phyloP scores from a whole-genome alignment of 2,113 vertebrate species.

The Channa argus region DNA sequence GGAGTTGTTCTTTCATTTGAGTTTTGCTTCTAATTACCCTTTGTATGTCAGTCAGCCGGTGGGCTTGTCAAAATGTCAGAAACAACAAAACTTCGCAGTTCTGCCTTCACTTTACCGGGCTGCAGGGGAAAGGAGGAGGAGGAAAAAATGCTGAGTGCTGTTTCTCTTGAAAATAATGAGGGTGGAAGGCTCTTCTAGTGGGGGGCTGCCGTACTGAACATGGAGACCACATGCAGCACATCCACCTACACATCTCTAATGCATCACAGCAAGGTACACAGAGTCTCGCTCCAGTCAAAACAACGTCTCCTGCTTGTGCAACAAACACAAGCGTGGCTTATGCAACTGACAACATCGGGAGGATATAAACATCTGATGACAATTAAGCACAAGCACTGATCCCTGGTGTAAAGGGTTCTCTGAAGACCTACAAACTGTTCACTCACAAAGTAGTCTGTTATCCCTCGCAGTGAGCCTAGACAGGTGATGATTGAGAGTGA shows the following conservation, averaged over 20 bases:
- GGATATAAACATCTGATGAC: conserved; percentile 53
- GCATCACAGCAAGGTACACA: conserved; percentile 49
- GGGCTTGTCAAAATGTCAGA: conserved; percentile 58
- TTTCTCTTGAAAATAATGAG: conserved; percentile 77
- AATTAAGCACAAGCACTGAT: conserved; percentile 40
- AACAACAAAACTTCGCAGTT: conserved; percentile 59
- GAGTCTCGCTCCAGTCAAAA: conserved; percentile 49
- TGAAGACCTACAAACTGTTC: conserved; percentile 46
- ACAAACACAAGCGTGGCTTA: conserved; percentile 25
- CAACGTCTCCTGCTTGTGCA: conserved; percentile 37
- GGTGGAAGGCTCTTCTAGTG: conserved; percentile 64
- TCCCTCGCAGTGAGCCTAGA: conserved; percentile 31
- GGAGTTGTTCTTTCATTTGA: conserved; percentile 42
- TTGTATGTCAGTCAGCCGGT: conserved; percentile 53
- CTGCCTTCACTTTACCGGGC: conserved; percentile 46
- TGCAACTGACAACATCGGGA: conserved; percentile 35
- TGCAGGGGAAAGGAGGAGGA: conserved; percentile 26
- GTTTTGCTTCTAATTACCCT: conserved; percentile 64
- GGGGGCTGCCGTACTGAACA: conserved; percentile 54
- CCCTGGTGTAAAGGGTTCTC: conserved; percentile 32
- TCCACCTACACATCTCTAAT: conserved; percentile 61
- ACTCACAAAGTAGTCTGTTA: conserved; percentile 48
- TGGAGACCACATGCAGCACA: conserved; percentile 59
- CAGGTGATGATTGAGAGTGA: conserved; percentile 45
- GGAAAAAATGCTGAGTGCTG: conserved; percentile 41